Evolutionary conservation across 1,140 invertebrate genomes (phyloP).

Genomic region (Platyscapa corneri): DNA sequence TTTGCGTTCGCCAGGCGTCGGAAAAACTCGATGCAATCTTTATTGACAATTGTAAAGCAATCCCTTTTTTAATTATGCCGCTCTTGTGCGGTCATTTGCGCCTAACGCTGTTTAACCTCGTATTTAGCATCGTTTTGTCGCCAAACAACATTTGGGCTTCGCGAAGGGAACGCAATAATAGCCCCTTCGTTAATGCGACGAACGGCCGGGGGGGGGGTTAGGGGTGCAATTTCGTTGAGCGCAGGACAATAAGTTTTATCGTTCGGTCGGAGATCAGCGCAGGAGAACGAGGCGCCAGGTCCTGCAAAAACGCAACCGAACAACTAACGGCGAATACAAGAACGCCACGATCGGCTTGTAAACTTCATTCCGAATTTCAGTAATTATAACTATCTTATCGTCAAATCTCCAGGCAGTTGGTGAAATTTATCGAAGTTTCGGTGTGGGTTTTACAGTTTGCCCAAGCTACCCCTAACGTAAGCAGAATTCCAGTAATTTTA

Average conservation of each 20-base stretch:
- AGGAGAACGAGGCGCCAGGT: not conserved
- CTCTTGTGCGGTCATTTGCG: no score
- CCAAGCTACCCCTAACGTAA: conserved; percentile 1
- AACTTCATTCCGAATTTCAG: conserved; percentile 1
- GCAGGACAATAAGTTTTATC: not conserved
- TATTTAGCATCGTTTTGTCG: no score
- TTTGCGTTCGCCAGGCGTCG: no score
- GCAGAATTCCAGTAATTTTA: conserved; percentile 27
- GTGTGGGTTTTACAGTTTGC: conserved; percentile 25
- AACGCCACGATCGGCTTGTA: not conserved
- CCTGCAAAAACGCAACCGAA: not conserved
- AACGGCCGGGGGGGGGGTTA: no score
- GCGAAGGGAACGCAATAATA: no score
- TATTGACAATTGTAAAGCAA: no score
- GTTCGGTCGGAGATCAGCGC: not conserved
- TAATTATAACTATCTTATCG: conserved; percentile 39
- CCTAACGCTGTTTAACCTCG: no score
- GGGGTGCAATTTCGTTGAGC: no score
- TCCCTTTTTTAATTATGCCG: no score
- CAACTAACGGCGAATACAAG: conserved; percentile 11
- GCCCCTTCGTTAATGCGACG: no score
- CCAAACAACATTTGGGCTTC: no score
- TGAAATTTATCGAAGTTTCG: conserved; percentile 29
- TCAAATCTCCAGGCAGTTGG: conserved; percentile 30
- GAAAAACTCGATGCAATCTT: no score